Evolutionary conservation across 2,888 invertebrate genomes (phyloP).

Genomic region (Saturnia japonica): DNA sequence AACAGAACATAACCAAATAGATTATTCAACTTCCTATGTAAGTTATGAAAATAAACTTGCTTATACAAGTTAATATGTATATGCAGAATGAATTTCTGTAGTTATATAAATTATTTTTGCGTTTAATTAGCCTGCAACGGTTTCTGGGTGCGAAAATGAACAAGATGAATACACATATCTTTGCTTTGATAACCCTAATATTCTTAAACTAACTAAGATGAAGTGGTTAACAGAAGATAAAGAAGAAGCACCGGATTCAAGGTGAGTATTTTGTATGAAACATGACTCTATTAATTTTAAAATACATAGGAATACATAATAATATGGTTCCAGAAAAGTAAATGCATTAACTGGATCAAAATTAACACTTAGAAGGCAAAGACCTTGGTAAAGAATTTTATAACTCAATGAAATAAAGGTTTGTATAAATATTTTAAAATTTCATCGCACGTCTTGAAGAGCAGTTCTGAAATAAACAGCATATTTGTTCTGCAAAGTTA

Average conservation of each 20-base stretch:
- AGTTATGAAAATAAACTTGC: constrained; percentile 26
- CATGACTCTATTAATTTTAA: constrained; percentile 18
- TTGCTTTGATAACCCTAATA: constrained; percentile 49
- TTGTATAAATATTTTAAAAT: constrained; percentile 1
- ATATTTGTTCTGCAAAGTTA: not conserved
- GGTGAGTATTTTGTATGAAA: constrained; percentile 44
- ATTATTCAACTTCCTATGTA: constrained; percentile 39
- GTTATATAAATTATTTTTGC: constrained; percentile 17
- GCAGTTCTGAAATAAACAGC: not conserved
- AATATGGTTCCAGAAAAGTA: constrained; percentile 66
- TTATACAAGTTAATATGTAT: constrained; percentile 22
- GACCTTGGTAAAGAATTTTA: constrained; percentile 1
- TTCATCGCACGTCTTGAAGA: not conserved
- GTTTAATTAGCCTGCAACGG: constrained; percentile 39
- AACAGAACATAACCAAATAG: constrained; percentile 27
- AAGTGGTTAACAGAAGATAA: constrained; percentile 68
- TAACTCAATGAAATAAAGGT: not conserved
- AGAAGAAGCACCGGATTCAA: constrained; percentile 56
- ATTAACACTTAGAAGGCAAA: constrained; percentile 24
- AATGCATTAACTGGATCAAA: constrained; percentile 71
- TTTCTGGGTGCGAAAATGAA: constrained; percentile 42
- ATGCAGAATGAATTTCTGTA: constrained; percentile 15
- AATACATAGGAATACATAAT: constrained; percentile 38
- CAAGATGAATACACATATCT: constrained; percentile 32
- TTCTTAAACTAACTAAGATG: constrained; percentile 68